Conservation (phyloP, 30 jellyfish, hydroid and myxozoan species). For the Hydractinia echinata region DNA sequence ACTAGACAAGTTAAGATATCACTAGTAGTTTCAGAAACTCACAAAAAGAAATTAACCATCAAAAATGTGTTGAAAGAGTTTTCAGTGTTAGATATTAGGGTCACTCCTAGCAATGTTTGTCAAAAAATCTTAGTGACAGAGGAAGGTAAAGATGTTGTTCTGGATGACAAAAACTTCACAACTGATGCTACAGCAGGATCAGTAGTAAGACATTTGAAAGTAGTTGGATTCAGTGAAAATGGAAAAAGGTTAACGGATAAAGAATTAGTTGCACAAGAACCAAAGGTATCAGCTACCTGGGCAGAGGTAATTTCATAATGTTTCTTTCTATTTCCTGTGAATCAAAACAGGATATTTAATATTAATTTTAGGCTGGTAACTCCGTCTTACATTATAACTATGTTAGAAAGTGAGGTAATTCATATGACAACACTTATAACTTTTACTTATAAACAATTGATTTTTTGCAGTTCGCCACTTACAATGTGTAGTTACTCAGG, state of each 20-base stretch:
- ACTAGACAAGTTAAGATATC: neutral
- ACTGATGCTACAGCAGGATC: constrained; percentile 19
- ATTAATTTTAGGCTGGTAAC: no score
- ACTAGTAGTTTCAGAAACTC: neutral
- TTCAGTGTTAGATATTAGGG: neutral
- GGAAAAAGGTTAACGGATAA: constrained; percentile 1
- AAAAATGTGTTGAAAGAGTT: neutral
- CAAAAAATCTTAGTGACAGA: neutral
- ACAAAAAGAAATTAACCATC: neutral
- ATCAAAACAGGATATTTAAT: no score
- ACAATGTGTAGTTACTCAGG: no score
- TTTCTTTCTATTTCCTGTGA: no score
- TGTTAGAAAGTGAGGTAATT: no score
- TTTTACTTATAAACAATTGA: no score
- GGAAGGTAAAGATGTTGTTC: neutral
- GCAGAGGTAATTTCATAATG: constrained; percentile 7
- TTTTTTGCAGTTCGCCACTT: no score
- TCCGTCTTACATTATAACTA: no score
- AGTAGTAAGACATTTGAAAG: neutral
- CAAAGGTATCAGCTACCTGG: constrained; percentile 23
- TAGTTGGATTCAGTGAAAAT: constrained; percentile 16
- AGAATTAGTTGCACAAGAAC: constrained; percentile 5
- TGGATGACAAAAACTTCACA: neutral
- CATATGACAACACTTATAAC: no score
- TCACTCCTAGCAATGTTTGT: constrained; percentile 25